These are phyloP conservation scores for Chironomus tentans DNA, from an alignment of 2,888 invertebrate genomes.

Conservation along the genomic window DNA sequence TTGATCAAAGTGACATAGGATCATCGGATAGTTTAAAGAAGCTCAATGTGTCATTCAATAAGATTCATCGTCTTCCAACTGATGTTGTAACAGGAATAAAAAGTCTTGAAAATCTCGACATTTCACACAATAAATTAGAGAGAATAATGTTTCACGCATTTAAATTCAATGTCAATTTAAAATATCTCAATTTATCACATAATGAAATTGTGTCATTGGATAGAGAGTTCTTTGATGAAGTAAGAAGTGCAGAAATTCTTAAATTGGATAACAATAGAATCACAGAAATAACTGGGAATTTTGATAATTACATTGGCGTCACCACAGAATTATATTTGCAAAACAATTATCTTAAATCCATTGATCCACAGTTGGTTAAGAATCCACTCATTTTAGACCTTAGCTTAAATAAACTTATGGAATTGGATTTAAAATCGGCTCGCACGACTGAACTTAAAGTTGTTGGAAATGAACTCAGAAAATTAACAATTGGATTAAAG, in stretches of 20 bases:
- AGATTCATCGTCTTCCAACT: background rate
- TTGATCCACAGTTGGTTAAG: background rate
- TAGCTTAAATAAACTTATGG: background rate
- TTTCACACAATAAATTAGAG: background rate
- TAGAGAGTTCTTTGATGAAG: background rate
- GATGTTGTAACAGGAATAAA: background rate
- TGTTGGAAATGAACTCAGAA: background rate
- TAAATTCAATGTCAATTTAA: background rate
- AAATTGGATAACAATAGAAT: conserved; percentile 7
- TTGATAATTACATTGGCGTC: background rate
- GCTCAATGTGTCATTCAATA: conserved; percentile 1
- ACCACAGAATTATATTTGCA: conserved; percentile 1
- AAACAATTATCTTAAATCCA: background rate
- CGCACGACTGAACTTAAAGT: background rate
- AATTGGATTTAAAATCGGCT: background rate
- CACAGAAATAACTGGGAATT: background rate
- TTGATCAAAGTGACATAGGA: background rate
- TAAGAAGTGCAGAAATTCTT: background rate
- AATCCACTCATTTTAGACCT: background rate
- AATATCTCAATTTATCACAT: conserved; percentile 13
- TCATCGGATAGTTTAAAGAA: background rate
- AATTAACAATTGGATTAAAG: background rate
- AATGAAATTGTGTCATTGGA: background rate
- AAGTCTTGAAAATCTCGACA: background rate
- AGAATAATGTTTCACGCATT: background rate